These are phyloP conservation scores for Indri indri DNA, from an alignment of 2,113 vertebrate genomes.

Conservation along the genomic window DNA sequence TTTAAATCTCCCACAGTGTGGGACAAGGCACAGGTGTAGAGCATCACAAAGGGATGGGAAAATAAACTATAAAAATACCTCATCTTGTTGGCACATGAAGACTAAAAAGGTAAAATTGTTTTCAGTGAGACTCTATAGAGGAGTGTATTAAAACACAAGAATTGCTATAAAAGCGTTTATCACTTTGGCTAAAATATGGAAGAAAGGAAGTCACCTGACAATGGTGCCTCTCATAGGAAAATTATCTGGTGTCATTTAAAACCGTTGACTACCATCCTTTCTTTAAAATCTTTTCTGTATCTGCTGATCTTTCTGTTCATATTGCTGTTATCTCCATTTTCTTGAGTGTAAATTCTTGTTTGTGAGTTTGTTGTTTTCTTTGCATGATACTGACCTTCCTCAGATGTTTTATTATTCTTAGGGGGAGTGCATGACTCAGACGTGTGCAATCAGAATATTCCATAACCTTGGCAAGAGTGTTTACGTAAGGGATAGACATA, in stretches of 20 bases:
- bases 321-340: background rate
- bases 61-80: background rate
- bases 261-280: background rate
- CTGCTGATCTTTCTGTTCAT: background rate
- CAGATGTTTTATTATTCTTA: conserved; percentile 4
- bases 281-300: background rate
- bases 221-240: background rate
- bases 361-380: background rate
- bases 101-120: background rate
- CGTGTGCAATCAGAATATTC: background rate
- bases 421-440: background rate
- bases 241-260: background rate
- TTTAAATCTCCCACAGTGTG: background rate
- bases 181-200: background rate
- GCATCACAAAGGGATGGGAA: background rate
- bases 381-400: background rate
- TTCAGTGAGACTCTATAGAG: background rate
- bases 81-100: background rate
- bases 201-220: background rate
- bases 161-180: background rate
- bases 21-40: background rate
- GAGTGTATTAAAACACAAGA: background rate
- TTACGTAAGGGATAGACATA: background rate
- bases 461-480: background rate
- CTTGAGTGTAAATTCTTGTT: background rate